Conservation (phyloP, 2,888 invertebrate species). For the Psylliodes chrysocephalus region DNA sequence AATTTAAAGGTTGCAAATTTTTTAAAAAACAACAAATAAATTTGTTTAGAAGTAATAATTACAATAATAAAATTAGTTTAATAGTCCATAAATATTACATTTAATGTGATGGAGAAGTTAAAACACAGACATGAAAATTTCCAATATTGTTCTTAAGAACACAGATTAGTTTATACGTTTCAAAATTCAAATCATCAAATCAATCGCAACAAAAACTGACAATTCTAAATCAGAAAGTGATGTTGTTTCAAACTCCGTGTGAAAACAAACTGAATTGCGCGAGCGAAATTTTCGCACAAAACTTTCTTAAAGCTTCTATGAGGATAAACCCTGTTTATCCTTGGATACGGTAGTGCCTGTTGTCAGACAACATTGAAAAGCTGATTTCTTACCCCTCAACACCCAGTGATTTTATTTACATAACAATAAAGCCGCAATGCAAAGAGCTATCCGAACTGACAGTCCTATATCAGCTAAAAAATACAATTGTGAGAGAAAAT, state of each 20-base stretch:
- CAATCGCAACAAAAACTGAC: too few species aligned
- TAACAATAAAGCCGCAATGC: slow-evolving; percentile 39
- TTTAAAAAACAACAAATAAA: too few species aligned
- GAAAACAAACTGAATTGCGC: background rate
- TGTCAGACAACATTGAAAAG: slow-evolving; percentile 28
- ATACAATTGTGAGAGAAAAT: slow-evolving; percentile 22
- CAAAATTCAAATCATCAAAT: too few species aligned
- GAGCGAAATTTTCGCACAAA: slow-evolving; percentile 2
- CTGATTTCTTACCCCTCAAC: slow-evolving; percentile 35
- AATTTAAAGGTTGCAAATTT: too few species aligned
- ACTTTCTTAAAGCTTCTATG: background rate
- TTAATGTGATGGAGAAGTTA: too few species aligned
- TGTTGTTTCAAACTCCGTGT: background rate
- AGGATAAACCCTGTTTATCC: slow-evolving; percentile 5
- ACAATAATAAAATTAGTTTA: too few species aligned
- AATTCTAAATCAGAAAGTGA: too few species aligned
- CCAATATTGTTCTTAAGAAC: too few species aligned
- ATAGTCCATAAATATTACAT: too few species aligned
- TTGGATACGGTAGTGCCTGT: slow-evolving; percentile 15
- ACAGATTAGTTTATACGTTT: too few species aligned
- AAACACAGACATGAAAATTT: too few species aligned
- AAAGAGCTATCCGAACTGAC: slow-evolving; percentile 26
- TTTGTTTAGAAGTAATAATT: too few species aligned
- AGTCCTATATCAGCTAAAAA: slow-evolving; percentile 17
- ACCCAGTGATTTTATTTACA: slow-evolving; percentile 37